Percentiles rank a stretch among this genome's conserved stretches.
These are phyloP conservation scores for Lithobates pipiens DNA, from an alignment of 2,797 vertebrate species.

Conservation along the genomic window DNA sequence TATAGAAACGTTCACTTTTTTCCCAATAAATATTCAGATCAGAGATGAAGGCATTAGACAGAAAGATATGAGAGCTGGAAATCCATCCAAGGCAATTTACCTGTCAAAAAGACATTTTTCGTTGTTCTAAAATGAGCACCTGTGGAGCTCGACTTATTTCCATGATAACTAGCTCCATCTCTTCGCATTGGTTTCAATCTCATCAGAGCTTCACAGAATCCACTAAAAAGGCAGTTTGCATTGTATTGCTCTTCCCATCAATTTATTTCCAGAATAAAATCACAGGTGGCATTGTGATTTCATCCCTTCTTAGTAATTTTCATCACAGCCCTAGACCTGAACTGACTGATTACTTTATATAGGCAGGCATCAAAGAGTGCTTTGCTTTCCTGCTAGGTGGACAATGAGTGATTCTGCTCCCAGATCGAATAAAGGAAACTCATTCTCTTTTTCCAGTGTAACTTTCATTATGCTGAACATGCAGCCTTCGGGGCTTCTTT, in stretches of 20 bases:
- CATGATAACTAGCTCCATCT: constrained; percentile 64
- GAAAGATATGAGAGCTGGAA: constrained; percentile 67
- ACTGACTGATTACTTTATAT: constrained; percentile 68
- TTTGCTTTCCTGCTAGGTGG: constrained; percentile 60
- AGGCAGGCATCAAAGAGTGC: constrained; percentile 65
- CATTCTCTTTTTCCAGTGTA: constrained; percentile 57
- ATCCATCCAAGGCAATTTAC: constrained; percentile 73
- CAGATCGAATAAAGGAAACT: constrained; percentile 66
- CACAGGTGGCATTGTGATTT: constrained; percentile 71
- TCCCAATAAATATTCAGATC: constrained; percentile 56
- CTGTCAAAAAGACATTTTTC: constrained; percentile 67
- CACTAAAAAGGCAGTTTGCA: constrained; percentile 63
- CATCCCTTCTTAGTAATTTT: constrained; percentile 70
- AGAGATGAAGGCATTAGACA: constrained; percentile 57
- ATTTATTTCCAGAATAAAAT: constrained; percentile 72
- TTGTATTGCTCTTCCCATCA: constrained; percentile 60
- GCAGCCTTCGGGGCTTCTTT: constrained; percentile 57
- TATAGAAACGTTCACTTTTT: constrained; percentile 22
- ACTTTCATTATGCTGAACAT: constrained; percentile 58
- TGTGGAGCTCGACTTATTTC: constrained; percentile 68
- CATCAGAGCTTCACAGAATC: constrained; percentile 59
- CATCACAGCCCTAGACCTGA: constrained; percentile 63
- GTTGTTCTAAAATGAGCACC: constrained; percentile 65
- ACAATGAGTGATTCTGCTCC: constrained; percentile 63
- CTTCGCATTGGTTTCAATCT: constrained; percentile 65